Evolutionary conservation across 1,140 invertebrate genomes (phyloP), one percentile per base, ranked within the genome.

Genomic region (Solenopsis fugax): DNA sequence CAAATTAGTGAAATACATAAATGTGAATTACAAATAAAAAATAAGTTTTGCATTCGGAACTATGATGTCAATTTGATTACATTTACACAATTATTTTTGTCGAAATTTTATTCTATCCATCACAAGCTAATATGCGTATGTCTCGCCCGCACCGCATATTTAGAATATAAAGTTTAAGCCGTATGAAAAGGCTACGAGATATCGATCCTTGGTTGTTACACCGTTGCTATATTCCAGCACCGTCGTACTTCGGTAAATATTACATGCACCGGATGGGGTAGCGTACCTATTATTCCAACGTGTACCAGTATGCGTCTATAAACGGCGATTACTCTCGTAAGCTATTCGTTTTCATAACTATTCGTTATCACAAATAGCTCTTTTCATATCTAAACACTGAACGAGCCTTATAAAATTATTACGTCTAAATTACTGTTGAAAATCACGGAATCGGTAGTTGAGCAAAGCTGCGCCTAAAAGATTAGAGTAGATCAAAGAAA

Each of bases 401-500:
- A 24, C 48, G 52, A n/a, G 77, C 67, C 64, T 90, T 89, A 71
- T 78, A 60, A 45, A 88, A 89, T 90, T 90, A 90, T 91, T 92
- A 91, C 85, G 85, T 82, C 71, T 82, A 67, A 82, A 71, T 82
- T 75, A 89, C 76, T 54, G 88, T 78, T 75, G 73, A 81, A 88
- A 88, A 93, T 93, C 92, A 90, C 88, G 89, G 56, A 92, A 92
- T 88, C 90, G 91, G 6, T 91, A 88, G 90, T 91, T 88, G 87
- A 91, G 12, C 62, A 71, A 73, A 60, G 41, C 6, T 76, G 72
- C 80, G 86, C 82, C 72, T 6, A 58, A 54, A 34, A 90, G 88
- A 93, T 92, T 91, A 88, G 88, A 75, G 60, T 72, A 45, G 77
- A 86, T 90, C 85, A 89, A 89, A 92, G 82, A 48, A 62, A 34